These are phyloP conservation scores for Pionites leucogaster DNA, from an alignment of 2,113 vertebrate species.

Conservation along the genomic window DNA sequence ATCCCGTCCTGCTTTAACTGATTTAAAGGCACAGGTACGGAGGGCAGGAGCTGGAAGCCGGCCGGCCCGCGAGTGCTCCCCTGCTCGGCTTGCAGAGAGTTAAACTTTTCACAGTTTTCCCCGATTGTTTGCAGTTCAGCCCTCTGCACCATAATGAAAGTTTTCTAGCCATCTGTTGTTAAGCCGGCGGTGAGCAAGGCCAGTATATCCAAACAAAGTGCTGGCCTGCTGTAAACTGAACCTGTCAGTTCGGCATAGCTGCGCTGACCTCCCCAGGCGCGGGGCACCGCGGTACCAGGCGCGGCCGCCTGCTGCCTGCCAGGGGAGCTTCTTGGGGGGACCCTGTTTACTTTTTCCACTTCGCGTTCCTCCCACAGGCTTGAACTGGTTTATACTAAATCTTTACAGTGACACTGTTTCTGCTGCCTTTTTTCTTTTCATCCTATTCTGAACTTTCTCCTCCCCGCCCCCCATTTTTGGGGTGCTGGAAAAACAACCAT, in stretches of 20 bases:
- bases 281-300: slow-evolving; percentile 88
- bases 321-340: slow-evolving; percentile 74
- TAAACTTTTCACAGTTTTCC: slow-evolving; percentile 80
- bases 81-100: slow-evolving; percentile 70
- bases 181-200: slow-evolving; percentile 91
- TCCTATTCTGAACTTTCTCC: neutral
- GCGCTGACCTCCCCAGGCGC: slow-evolving; percentile 81
- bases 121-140: slow-evolving; percentile 82
- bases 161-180: slow-evolving; percentile 94
- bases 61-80: neutral
- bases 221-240: slow-evolving; percentile 89
- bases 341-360: slow-evolving; percentile 87
- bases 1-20: neutral
- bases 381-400: slow-evolving; percentile 80
- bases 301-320: slow-evolving; percentile 69
- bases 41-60: neutral
- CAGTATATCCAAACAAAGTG: slow-evolving; percentile 90
- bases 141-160: slow-evolving; percentile 84
- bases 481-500: neutral
- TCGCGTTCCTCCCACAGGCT: slow-evolving; percentile 76
- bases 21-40: neutral
- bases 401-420: slow-evolving; percentile 69
- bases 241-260: slow-evolving; percentile 89
- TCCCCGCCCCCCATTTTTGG: neutral
- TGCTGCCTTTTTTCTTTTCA: neutral